Base-by-base conservation (phyloP, 2,797 vertebrate genomes). In the Vespertilio murinus region DNA sequence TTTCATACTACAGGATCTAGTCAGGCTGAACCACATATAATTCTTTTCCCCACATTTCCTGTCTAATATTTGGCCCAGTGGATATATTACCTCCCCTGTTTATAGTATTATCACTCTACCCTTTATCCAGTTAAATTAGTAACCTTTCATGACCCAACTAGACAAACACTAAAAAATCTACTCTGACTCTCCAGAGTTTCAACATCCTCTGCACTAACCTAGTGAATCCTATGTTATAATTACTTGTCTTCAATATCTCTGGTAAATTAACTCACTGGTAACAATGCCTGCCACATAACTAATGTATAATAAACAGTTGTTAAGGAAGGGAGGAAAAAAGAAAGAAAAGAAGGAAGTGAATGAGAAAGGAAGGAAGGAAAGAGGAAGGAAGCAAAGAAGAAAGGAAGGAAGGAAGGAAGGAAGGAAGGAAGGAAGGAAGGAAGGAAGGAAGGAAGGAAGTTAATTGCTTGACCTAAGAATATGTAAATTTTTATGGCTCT, bases 401-500 rank as follows among this genome's bases (percentile, higher is more conserved):
- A 64, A 92, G 52, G 56, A 87, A 38, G 35, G 56, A 86, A 65
- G 23, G n/a, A 75, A 93, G n/a, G 49, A 71, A 64, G 22, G 65
- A 70, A 79, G 33, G 12, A 85, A 77, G 23, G 59, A 64, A 92
- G 52, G 59, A 79, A 40, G 38, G 65, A 73, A 67, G 22, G n/a
- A 64, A 93, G 28, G 52, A 77, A 64, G 22, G 65, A 65, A 93
- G 42, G 49, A 93, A 45, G 52, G 52, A 81, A 79, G 35, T 33
- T 33, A 65, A 75, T 20, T 93, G 28, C 61, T 61, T 40, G 77
- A 74, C 77, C 45, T 81, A 93, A 96, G 61, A 79, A 94, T 42
- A 91, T 38, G 28, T 93, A 79, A 52, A 86, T 88, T 86, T 74
- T 83, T 90, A 96, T 88, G 83, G 30, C 38, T 94, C 56, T 93